phyloP scores from a whole-genome alignment of 2,797 vertebrate genomes.

The Pteronotus mesoamericanus region DNA sequence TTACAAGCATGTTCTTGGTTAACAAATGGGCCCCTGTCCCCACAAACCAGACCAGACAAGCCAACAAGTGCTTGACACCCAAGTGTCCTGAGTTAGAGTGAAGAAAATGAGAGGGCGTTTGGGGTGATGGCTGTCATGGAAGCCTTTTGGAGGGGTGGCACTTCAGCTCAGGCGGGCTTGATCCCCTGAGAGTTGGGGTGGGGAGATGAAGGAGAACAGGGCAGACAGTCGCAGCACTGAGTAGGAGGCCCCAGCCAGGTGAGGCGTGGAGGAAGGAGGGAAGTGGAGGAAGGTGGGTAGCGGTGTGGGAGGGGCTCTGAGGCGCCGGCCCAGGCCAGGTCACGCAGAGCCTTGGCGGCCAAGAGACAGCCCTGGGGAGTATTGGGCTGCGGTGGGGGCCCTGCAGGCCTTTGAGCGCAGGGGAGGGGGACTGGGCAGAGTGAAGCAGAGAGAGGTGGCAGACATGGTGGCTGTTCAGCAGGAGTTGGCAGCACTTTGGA shows the following conservation, averaged over 20 bases:
- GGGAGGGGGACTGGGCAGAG: fast-evolving
- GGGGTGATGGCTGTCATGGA: fast-evolving
- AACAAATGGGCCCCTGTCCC: no score
- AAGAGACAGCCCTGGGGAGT: neutral
- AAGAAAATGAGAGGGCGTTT: neutral
- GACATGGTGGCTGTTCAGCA: neutral
- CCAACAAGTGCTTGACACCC: neutral
- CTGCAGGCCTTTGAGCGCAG: neutral
- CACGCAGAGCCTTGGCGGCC: neutral
- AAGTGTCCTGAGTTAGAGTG: neutral
- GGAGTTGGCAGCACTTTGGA: neutral
- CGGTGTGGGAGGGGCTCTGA: neutral
- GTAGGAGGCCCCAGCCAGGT: no score
- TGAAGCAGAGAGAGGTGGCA: neutral
- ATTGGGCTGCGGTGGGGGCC: neutral
- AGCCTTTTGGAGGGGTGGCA: neutral
- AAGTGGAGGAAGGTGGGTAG: neutral
- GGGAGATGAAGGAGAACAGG: no score
- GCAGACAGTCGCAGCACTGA: no score
- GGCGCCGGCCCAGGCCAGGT: neutral
- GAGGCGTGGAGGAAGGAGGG: neutral
- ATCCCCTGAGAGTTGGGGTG: neutral
- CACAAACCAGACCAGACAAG: neutral
- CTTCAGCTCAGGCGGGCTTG: fast-evolving
- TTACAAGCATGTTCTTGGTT: fast-evolving